These are phyloP conservation scores for Furcula furcula DNA, from an alignment of 2,888 invertebrate genomes.

Conservation along the genomic window DNA sequence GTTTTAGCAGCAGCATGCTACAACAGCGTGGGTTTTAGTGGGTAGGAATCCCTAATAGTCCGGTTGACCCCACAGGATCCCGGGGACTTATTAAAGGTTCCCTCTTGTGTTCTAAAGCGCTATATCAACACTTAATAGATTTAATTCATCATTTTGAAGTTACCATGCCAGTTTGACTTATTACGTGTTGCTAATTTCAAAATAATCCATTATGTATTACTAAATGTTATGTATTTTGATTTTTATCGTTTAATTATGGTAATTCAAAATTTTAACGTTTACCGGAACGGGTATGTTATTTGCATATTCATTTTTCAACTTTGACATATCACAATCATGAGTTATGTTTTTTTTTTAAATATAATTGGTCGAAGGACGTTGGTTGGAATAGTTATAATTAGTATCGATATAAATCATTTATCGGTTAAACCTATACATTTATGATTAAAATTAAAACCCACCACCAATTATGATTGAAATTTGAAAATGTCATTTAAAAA, in stretches of 20 bases:
- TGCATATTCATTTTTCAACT: neutral
- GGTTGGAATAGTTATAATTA: neutral
- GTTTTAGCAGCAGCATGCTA: too few relatives aligned
- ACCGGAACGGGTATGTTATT: neutral
- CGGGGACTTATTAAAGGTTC: too few relatives aligned
- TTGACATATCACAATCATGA: constrained; percentile 1
- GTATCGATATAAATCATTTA: neutral
- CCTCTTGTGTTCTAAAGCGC: too few relatives aligned
- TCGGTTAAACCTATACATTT: neutral
- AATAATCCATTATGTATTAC: neutral
- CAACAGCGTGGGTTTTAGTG: too few relatives aligned
- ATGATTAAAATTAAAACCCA: neutral
- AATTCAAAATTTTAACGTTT: neutral
- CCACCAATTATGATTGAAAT: too few relatives aligned
- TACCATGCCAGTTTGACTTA: too few relatives aligned
- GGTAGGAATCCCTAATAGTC: too few relatives aligned
- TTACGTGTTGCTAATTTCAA: neutral
- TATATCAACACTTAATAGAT: too few relatives aligned
- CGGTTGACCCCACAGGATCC: too few relatives aligned
- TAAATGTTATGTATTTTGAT: neutral
- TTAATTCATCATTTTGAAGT: too few relatives aligned
- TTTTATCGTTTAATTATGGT: constrained; percentile 2
- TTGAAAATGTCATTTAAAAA: too few relatives aligned
- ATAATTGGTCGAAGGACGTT: too few relatives aligned
- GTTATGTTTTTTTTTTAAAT: neutral